Evolutionary conservation across 2,113 vertebrate genomes (phyloP).

Genomic region (Callospermophilus lateralis): DNA sequence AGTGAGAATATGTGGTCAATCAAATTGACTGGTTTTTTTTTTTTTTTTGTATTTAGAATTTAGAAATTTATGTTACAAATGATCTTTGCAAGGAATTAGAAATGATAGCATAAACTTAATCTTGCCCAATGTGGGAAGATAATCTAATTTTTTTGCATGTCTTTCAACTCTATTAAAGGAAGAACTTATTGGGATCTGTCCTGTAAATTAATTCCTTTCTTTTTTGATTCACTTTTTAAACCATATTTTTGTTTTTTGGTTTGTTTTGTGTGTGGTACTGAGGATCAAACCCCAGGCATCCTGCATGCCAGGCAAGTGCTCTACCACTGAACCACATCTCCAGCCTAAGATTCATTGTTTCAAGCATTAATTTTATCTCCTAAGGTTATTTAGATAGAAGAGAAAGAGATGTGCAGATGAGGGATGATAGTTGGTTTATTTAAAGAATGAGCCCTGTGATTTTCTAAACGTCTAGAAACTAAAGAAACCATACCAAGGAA

Average conservation of each 20-base stretch:
- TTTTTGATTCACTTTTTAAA: neutral
- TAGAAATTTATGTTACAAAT: slow-evolving; percentile 10
- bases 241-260: too few relatives aligned
- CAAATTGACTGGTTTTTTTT: neutral
- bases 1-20: neutral
- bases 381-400: slow-evolving; percentile 31
- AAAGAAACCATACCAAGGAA: neutral
- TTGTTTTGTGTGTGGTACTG: too few relatives aligned
- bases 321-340: too few relatives aligned
- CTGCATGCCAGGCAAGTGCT: too few relatives aligned
- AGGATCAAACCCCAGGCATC: too few relatives aligned
- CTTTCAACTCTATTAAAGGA: neutral
- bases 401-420: neutral
- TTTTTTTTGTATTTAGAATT: neutral
- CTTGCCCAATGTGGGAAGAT: neutral
- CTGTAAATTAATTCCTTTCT: neutral
- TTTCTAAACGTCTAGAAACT: neutral
- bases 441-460: neutral
- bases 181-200: neutral
- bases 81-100: neutral
- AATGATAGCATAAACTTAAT: neutral
- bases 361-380: neutral
- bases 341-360: neutral
- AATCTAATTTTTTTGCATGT: slow-evolving; percentile 11
- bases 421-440: neutral